A percentile compares a stretch with the other conserved stretches of the same genome.
phyloP scores from a whole-genome alignment of 2,797 vertebrate genomes.

The Pogonophryne albipinna region DNA sequence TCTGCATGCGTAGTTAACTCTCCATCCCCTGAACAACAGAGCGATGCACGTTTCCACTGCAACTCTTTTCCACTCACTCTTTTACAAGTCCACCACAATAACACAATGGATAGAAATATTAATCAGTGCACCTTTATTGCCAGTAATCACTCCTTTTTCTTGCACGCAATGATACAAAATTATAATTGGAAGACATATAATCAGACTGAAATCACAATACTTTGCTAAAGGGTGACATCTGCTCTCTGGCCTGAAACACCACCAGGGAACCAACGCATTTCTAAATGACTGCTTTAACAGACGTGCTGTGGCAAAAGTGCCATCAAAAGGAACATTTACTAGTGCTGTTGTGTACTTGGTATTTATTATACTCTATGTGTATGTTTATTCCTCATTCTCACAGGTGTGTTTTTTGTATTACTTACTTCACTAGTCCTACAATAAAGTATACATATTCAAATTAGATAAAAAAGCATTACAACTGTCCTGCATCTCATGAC shows the following conservation, averaged over 20 bases:
- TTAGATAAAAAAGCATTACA: too few relatives aligned
- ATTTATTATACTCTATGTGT: too few relatives aligned
- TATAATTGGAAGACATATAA: neutral
- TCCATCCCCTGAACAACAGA: constrained; percentile 53
- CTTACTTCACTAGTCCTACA: too few relatives aligned
- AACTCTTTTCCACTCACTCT: constrained; percentile 40
- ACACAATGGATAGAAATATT: neutral
- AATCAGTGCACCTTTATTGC: neutral
- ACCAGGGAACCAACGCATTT: constrained; percentile 10
- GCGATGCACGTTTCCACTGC: constrained; percentile 58
- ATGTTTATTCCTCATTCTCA: too few relatives aligned
- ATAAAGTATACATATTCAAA: too few relatives aligned
- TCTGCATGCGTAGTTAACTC: constrained; percentile 63
- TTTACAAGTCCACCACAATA: constrained; percentile 18
- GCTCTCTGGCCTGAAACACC: constrained; percentile 11
- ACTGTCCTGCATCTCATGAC: too few relatives aligned
- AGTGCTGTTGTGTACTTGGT: too few relatives aligned
- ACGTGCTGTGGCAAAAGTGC: too few relatives aligned
- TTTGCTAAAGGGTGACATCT: constrained; percentile 29
- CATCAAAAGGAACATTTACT: too few relatives aligned
- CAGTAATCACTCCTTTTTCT: neutral
- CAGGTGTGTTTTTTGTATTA: too few relatives aligned
- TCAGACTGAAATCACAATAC: neutral
- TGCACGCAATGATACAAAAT: neutral
- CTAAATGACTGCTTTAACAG: constrained; percentile 15